These are phyloP conservation scores for Gandaritis pyraliata DNA, from an alignment of 2,888 invertebrate genomes.

Conservation along the genomic window DNA sequence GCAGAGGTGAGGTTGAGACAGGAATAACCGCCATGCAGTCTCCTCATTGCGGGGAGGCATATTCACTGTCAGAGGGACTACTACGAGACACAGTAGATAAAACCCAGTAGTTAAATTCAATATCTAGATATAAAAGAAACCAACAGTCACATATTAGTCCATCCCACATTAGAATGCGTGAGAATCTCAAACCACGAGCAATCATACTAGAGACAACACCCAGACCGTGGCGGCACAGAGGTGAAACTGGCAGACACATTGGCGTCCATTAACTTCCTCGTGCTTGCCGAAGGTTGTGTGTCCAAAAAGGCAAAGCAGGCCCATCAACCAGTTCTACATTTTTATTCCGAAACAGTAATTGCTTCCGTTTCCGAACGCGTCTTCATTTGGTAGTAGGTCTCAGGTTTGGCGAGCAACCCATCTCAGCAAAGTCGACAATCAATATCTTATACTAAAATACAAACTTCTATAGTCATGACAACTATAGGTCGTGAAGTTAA, in stretches of 20 bases:
- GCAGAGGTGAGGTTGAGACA: conserved; percentile 48
- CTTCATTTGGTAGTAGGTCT: too few relatives aligned
- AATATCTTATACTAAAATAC: too few relatives aligned
- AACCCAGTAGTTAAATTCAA: neutral
- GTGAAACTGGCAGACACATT: neutral
- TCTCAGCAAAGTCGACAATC: too few relatives aligned
- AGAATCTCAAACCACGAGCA: neutral
- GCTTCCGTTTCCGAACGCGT: too few relatives aligned
- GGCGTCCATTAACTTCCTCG: neutral
- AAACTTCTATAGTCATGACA: too few relatives aligned
- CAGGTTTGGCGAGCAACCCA: too few relatives aligned
- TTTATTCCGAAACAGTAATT: too few relatives aligned
- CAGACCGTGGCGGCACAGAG: too few relatives aligned
- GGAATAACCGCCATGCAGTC: conserved; percentile 47
- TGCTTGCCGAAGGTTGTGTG: neutral
- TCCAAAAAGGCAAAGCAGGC: too few relatives aligned
- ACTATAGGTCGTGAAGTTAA: too few relatives aligned
- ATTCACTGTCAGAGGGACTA: conserved; percentile 37
- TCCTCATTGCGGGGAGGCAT: conserved; percentile 41
- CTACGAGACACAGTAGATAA: conserved; percentile 22
- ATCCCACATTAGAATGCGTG: neutral
- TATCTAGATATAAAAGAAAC: neutral
- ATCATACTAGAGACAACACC: too few relatives aligned
- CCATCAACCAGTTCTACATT: too few relatives aligned
- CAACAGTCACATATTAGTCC: neutral